Base-by-base conservation (phyloP, 2,797 vertebrate genomes). In the Serranus cabrilla region DNA sequence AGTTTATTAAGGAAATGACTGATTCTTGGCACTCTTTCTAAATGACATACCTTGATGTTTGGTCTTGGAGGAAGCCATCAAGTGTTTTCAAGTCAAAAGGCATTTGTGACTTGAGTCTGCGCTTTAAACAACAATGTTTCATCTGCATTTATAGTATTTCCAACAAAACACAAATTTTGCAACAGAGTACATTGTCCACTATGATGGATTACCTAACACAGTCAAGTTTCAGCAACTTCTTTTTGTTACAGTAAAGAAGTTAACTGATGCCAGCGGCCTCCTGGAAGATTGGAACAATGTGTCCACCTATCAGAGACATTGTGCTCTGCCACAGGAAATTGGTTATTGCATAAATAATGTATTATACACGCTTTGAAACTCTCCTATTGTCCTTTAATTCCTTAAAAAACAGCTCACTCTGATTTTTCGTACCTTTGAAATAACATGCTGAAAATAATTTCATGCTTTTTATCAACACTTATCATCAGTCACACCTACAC, bases 391-490 rank as follows among this genome's bases (percentile, higher is more conserved):
- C 50, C 17, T 56, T 50, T 43, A 23, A 62, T 21, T 69, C 12
- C 11, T 51, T 43, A 27, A 12, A 20, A 51, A 70, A 21, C 6
- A 0, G 3, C 43, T 39, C 31, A 17, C 21, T 56, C 23, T 40
- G 14, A 40, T 64, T 43, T 39, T 43, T 51, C 11, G 52, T 55
- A 45, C 43, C 13, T 16, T 27, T 71, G 10, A 73, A 75, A 84
- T 82, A 64, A 63, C 50, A 75, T 68, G 63, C 78, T 64, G 55
- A 71, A 74, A 68, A 69, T 71, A 58, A 81, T 66, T 62, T 39
- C 2, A 73, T 23, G 40, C 7, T 46, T 90, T 75, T 73, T 76
- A 67, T 74, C 60, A 74, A 57, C 78, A 50, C 51, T 75, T 68
- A 66, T 67, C 64, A 79, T 67, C 73, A 69, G 78, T 81, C 77